Percentiles rank a stretch among this genome's conserved stretches.
phyloP scores from a whole-genome alignment of 92 coral and sea anemone genomes.

The Epizoanthus ramosus region DNA sequence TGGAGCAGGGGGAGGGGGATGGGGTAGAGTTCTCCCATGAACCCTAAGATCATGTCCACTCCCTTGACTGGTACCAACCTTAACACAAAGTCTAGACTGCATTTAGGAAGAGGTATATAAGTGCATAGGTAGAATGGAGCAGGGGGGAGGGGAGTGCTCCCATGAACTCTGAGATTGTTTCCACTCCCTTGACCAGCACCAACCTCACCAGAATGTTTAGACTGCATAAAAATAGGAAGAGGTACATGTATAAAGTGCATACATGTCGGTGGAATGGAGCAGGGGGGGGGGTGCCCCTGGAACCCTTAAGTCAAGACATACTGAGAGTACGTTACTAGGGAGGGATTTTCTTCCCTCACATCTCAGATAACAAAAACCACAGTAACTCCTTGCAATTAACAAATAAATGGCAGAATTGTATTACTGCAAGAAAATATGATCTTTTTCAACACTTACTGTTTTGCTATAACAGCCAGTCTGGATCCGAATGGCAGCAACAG shows the following conservation, averaged over 20 bases:
- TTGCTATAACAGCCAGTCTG: conserved; percentile 48
- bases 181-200: conserved; percentile 68
- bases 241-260: neutral
- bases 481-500: conserved; percentile 74
- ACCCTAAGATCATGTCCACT: conserved; percentile 56
- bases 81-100: conserved; percentile 1
- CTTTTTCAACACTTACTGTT: conserved; percentile 70
- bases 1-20: neutral
- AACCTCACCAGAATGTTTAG: conserved; percentile 49
- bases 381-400: no score
- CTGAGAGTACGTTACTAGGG: no score
- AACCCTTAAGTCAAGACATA: no score
- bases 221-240: neutral
- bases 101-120: neutral
- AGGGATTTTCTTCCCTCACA: no score
- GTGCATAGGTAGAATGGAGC: neutral
- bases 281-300: no score
- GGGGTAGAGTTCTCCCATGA: conserved; percentile 61
- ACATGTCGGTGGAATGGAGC: neutral
- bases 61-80: conserved; percentile 79
- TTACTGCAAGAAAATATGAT: neutral
- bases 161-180: conserved; percentile 62
- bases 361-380: no score
- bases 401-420: no score
- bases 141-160: conserved; percentile 45